Base-by-base conservation (phyloP, 2,113 vertebrate genomes). In the Agapornis roseicollis region DNA sequence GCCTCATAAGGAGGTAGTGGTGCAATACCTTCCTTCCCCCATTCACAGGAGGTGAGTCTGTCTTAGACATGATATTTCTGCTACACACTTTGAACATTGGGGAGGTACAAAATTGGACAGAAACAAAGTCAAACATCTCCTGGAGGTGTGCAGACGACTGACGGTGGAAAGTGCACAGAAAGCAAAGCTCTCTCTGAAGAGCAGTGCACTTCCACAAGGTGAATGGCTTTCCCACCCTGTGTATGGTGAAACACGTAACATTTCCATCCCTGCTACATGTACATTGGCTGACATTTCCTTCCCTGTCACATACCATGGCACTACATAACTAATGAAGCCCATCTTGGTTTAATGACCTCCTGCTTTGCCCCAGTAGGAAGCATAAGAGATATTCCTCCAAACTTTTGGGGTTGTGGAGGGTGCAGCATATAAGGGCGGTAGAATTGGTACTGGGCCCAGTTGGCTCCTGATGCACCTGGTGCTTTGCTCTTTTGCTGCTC, bases 81-180 rank as follows among this genome's bases (percentile, higher is more conserved):
- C 80, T 76, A 19, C 31, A 28, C 17, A 41, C 72, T 70, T 78
- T 64, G 44, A 68, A 80, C 44, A 13, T 44, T 33, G n/a, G 56
- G 12, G 71, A 72, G 24, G 69, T 87, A 90, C 37, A 72, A 92
- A 90, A 79, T 39, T 3, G 11, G 77, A 71, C 16, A 35, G 35
- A 69, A 17, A 74, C 44, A 65, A 96, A 97, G 80, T 89, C 70
- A 90, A 90, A 70, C 80, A 68, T 17, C 64, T 83, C 58, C 73
- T 76, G 60, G 37, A 85, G 63, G 77, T 63, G 72, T 83, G 35
- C 6, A 42, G 47, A 14, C 70, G 56, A 55, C 46, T 42, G 29
- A 47, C 35, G 42, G 37, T 81, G 61, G 91, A 96, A 91, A 20
- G n/a, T 5, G 28, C 39, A 42, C 25, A 41, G n/a, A 58, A 65